These are phyloP conservation scores for Nilaparvata lugens DNA, from an alignment of 1,140 invertebrate genomes.

Conservation along the genomic window DNA sequence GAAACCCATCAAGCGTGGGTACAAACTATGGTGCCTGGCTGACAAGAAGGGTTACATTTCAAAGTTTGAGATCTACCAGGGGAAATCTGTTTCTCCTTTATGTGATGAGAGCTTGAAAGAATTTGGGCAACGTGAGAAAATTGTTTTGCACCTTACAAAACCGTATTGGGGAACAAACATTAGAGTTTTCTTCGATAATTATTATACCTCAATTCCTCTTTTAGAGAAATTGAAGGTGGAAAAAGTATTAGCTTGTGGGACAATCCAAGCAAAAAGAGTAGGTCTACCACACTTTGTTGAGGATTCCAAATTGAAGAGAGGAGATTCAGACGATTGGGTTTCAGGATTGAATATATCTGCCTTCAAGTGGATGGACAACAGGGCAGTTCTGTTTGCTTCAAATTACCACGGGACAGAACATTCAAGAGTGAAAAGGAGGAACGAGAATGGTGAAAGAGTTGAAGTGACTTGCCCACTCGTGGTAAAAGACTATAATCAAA, in stretches of 20 bases:
- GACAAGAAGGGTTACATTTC: constrained; percentile 16
- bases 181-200: constrained; percentile 16
- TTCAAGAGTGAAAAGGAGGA: constrained; percentile 8
- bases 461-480: constrained; percentile 34
- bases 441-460: constrained; percentile 21
- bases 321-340: constrained; percentile 9
- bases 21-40: constrained; percentile 15
- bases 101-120: constrained; percentile 7
- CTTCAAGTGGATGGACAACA: constrained; percentile 17
- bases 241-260: constrained; percentile 18
- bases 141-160: constrained; percentile 13
- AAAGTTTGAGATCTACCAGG: constrained; percentile 17
- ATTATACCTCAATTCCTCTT: constrained; percentile 14
- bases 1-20: constrained; percentile 15
- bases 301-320: constrained; percentile 2
- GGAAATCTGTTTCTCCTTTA: constrained; percentile 11
- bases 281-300: constrained; percentile 7
- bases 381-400: constrained; percentile 8
- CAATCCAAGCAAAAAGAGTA: constrained; percentile 15
- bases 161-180: neutral
- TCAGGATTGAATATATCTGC: constrained; percentile 2
- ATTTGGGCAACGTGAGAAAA: constrained; percentile 4
- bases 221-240: constrained; percentile 16
- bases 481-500: constrained; percentile 36
- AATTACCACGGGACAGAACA: constrained; percentile 17